Evolutionary conservation across 2,113 vertebrate species (phyloP).

Genomic region (Syrmaticus mikado): DNA sequence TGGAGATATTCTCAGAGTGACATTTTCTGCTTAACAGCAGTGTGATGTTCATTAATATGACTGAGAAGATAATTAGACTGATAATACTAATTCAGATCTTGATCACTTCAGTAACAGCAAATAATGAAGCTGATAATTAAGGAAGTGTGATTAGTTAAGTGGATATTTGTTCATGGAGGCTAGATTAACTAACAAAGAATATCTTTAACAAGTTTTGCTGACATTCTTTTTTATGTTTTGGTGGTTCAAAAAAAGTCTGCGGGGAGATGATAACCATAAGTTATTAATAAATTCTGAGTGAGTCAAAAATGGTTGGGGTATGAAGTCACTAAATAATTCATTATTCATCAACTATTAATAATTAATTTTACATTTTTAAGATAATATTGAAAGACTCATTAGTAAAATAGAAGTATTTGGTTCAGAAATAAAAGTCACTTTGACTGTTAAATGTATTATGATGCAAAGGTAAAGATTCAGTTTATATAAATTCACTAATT

Average conservation of each 20-base stretch:
- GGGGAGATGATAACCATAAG: background rate
- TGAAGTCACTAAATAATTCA: background rate
- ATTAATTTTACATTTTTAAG: background rate
- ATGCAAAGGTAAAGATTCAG: background rate
- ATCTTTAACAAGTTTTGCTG: background rate
- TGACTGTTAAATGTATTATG: background rate
- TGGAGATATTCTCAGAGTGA: background rate
- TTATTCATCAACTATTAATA: background rate
- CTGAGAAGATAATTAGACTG: constrained; percentile 10
- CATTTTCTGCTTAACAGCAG: background rate
- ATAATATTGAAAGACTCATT: background rate
- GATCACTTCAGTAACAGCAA: constrained; percentile 6
- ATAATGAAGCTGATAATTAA: constrained; percentile 32
- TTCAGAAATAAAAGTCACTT: background rate
- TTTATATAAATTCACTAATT: background rate
- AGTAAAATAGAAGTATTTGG: background rate
- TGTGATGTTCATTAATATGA: background rate
- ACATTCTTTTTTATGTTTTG: background rate
- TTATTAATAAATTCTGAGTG: background rate
- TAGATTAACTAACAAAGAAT: background rate
- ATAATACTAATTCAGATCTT: constrained; percentile 19
- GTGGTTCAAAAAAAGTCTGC: background rate
- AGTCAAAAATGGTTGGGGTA: rapidly evolving
- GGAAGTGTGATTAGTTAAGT: background rate
- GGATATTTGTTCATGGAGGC: background rate